Percentiles rank a stretch among this genome's conserved stretches.
Conservation (phyloP, 1,140 invertebrate genomes). For the Nomia melanderi region DNA sequence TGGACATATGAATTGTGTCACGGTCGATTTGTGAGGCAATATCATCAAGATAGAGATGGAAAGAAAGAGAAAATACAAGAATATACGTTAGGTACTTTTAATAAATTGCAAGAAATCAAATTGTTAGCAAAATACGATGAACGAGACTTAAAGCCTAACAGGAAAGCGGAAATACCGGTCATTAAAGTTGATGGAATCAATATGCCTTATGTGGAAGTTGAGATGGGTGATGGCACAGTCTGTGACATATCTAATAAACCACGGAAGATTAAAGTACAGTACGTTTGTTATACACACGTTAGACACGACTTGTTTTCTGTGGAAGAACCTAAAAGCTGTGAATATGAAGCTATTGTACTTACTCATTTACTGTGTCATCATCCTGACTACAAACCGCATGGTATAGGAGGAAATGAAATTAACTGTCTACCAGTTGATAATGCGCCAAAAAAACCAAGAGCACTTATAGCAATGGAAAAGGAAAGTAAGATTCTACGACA, state of each 20-base stretch:
- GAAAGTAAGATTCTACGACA: conserved; percentile 87
- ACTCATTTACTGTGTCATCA: conserved; percentile 93
- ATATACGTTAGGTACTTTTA: conserved; percentile 90
- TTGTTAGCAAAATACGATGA: conserved; percentile 81
- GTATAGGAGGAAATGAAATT: conserved; percentile 90
- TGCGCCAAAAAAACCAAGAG: conserved; percentile 88
- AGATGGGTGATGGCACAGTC: conserved; percentile 90
- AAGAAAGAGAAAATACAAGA: conserved; percentile 91
- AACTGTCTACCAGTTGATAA: conserved; percentile 88
- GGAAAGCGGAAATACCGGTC: conserved; percentile 80
- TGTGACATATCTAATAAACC: conserved; percentile 95
- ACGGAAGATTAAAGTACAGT: conserved; percentile 89
- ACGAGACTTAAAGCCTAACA: conserved; percentile 78
- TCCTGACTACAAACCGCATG: conserved; percentile 93
- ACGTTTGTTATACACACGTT: conserved; percentile 92
- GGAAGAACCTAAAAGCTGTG: conserved; percentile 96
- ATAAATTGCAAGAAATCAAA: conserved; percentile 79
- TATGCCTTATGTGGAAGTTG: conserved; percentile 91
- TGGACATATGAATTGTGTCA: conserved; percentile 99
- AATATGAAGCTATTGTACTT: conserved; percentile 95
- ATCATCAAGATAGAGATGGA: conserved; percentile 96
- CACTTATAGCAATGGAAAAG: conserved; percentile 86
- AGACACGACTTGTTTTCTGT: conserved; percentile 96
- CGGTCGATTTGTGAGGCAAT: conserved; percentile 93
- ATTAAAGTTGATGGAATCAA: conserved; percentile 93